Evolutionary conservation across 2,113 vertebrate species (phyloP), one percentile per base, ranked within the genome.

Genomic region (Melospiza georgiana): DNA sequence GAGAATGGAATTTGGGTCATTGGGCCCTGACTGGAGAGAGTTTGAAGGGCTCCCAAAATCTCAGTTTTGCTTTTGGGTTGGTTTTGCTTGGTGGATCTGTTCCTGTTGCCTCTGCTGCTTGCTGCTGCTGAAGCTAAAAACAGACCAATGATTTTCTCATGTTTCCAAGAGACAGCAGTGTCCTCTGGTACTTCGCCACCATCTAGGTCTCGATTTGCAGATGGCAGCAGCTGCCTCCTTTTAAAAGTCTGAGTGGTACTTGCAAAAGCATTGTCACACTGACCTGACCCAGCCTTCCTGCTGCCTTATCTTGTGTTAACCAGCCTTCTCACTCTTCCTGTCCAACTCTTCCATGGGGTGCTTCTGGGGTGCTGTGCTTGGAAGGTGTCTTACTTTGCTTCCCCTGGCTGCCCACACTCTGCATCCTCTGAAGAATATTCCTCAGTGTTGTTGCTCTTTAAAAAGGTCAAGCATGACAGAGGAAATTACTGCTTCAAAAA

Each of bases 201-300:
- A 15, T 35, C 28, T 79, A n/a, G 78, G 51, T 83, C 82, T 93
- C 2, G 0, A 21, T 85, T 86, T 92, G 90, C 72, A 95, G 72
- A 74, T 94, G 79, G 90, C 65, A 66, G 82, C 63, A 85, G 84
- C 85, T 94, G 74, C 74, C 49, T 87, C 27, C 48, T 87, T 87
- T 90, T 58, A 62, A 88, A 92, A 24, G 58, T 4, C 69, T 2
- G 54, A 79, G 74, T 69, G 48, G 77, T 52, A 14, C 46, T 78
- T 88, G 78, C 0, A 24, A 41, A 85, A 49, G 44, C 44, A n/a
- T 31, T 65, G 89, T 90, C 67, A 67, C 62, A 24, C 51, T 85
- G 79, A 69, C 59, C 67, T 22, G 78, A 68, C 58, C 49, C 35
- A 63, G 66, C 54, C 66, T 77, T 94, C 41, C 66, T 76, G 58